These are phyloP conservation scores for Hyperoodon ampullatus DNA, from an alignment of 2,113 vertebrate species.

Conservation along the genomic window DNA sequence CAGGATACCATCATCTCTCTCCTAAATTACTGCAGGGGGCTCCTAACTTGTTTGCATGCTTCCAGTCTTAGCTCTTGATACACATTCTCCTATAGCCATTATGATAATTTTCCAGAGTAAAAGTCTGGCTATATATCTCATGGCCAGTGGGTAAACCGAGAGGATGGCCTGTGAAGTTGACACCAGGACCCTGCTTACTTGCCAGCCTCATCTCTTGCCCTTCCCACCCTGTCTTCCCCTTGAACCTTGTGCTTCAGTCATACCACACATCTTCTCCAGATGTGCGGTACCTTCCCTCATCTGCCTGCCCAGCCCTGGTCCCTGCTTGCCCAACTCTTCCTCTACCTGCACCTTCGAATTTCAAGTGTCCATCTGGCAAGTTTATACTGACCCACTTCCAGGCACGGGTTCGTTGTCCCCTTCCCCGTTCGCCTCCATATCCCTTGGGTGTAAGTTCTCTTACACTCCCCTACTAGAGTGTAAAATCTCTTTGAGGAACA, in stretches of 20 bases:
- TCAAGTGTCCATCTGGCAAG: neutral
- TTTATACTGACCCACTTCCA: neutral
- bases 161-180: neutral
- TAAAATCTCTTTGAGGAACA: neutral
- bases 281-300: neutral
- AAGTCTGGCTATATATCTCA: neutral
- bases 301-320: neutral
- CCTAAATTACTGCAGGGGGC: neutral
- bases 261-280: neutral
- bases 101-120: neutral
- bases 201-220: neutral
- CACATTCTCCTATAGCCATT: neutral
- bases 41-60: neutral
- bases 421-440: neutral
- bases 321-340: neutral
- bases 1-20: neutral
- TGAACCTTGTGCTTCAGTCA: neutral
- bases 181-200: neutral
- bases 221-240: neutral
- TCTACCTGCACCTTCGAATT: neutral
- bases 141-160: neutral
- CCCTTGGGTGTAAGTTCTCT: neutral
- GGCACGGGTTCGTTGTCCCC: neutral
- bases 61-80: neutral
- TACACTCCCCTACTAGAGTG: neutral